Evolutionary conservation across 30 jellyfish, hydroid and myxozoan species (phyloP).

Genomic region (Cassiopea andromeda): DNA sequence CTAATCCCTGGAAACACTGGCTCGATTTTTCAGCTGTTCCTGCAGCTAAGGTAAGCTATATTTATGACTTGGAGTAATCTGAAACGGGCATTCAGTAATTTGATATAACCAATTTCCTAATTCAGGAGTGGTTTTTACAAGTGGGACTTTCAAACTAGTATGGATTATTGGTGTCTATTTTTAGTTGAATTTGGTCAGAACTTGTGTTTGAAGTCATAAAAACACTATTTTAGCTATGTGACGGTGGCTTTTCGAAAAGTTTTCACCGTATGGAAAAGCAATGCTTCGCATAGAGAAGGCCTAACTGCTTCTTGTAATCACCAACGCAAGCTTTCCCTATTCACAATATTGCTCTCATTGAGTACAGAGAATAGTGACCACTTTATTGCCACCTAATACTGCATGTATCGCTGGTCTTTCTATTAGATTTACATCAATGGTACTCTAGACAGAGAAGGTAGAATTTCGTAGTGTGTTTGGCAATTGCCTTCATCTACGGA

Average conservation of each 20-base stretch:
- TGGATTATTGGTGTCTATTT: background rate
- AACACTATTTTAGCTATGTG: too few relatives aligned
- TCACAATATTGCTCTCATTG: too few relatives aligned
- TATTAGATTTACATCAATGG: too few relatives aligned
- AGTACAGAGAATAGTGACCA: too few relatives aligned
- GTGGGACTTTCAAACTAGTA: background rate
- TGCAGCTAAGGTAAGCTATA: conserved; percentile 11
- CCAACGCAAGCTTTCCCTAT: background rate
- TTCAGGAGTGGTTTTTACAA: background rate
- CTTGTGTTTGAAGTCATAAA: too few relatives aligned
- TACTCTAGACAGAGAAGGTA: too few relatives aligned
- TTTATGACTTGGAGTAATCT: background rate
- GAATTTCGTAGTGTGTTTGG: too few relatives aligned
- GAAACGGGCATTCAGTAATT: background rate
- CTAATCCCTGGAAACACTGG: background rate
- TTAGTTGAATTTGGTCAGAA: background rate
- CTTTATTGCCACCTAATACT: too few relatives aligned
- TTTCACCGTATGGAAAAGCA: background rate
- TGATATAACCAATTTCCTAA: background rate
- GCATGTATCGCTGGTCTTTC: too few relatives aligned
- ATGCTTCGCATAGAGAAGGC: background rate
- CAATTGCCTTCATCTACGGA: too few relatives aligned
- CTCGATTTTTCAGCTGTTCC: background rate
- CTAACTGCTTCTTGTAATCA: background rate
- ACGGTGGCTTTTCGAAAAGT: background rate